Evolutionary conservation across 2,888 invertebrate species (phyloP).

Genomic region (Agrochola lota): DNA sequence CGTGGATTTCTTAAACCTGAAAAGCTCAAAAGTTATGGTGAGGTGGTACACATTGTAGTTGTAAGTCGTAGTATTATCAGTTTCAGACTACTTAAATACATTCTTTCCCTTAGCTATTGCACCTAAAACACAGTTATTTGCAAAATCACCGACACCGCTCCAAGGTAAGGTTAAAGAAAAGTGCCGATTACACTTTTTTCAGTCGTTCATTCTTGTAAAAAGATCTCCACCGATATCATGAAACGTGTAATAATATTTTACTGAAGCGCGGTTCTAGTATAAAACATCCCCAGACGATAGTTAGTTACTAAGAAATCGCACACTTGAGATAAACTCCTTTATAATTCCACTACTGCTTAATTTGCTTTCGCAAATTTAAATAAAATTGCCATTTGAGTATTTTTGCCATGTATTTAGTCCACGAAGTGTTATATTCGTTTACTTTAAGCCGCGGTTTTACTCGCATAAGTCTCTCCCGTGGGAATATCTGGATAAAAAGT

Average conservation of each 20-base stretch:
- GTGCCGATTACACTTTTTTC: slow-evolving; percentile 10
- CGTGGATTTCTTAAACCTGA: background rate
- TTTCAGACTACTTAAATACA: background rate
- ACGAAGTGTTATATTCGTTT: slow-evolving; percentile 7
- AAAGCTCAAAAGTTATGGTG: background rate
- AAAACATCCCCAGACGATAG: slow-evolving; percentile 72
- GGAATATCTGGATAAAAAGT: too few relatives aligned
- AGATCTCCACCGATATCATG: slow-evolving; percentile 46
- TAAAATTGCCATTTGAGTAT: slow-evolving; percentile 67
- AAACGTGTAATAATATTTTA: slow-evolving; percentile 60
- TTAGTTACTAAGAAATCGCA: slow-evolving; percentile 74
- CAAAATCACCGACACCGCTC: slow-evolving; percentile 16
- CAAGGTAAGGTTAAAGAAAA: slow-evolving; percentile 11
- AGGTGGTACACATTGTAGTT: too few relatives aligned
- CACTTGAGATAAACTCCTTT: slow-evolving; percentile 74
- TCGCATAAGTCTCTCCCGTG: too few relatives aligned
- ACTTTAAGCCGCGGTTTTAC: slow-evolving; percentile 9
- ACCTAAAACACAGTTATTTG: slow-evolving; percentile 1
- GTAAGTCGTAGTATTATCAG: background rate
- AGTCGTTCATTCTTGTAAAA: slow-evolving; percentile 16
- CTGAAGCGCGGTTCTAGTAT: slow-evolving; percentile 66
- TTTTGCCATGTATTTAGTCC: slow-evolving; percentile 49
- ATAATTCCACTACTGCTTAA: slow-evolving; percentile 74
- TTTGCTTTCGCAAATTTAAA: slow-evolving; percentile 76
- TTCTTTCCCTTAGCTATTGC: background rate